Evolutionary conservation across 2,797 vertebrate species (phyloP).

Genomic region (Rhinella marina): DNA sequence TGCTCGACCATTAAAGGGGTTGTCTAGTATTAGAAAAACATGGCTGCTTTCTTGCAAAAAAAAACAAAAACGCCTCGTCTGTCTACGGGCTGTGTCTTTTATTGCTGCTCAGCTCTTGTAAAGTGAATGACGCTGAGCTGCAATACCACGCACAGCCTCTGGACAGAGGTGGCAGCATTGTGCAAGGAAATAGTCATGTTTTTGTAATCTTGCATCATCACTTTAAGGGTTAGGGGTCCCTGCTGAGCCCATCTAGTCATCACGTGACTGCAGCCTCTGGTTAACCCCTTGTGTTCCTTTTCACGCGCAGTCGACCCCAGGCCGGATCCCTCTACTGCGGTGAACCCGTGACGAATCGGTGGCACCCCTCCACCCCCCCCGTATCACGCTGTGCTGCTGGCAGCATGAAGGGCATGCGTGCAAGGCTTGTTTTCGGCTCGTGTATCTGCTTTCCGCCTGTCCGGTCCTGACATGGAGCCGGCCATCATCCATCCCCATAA

Average conservation of each 20-base stretch:
- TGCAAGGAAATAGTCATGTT: no score
- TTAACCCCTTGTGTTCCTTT: background rate
- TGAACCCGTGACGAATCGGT: slow-evolving; percentile 4
- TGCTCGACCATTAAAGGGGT: background rate
- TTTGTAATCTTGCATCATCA: no score
- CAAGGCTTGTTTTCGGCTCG: slow-evolving; percentile 76
- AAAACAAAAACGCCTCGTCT: no score
- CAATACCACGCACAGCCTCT: no score
- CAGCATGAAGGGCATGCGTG: slow-evolving; percentile 69
- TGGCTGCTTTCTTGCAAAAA: no score
- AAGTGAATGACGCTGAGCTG: no score
- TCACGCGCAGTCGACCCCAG: no score
- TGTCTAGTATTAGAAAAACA: no score
- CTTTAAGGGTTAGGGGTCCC: background rate
- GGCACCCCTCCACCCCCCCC: background rate
- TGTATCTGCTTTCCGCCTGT: slow-evolving; percentile 82
- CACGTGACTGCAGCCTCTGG: background rate
- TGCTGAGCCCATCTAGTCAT: background rate
- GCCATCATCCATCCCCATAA: slow-evolving; percentile 78
- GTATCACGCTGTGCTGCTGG: slow-evolving; percentile 64
- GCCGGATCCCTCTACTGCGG: background rate
- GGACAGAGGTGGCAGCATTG: no score
- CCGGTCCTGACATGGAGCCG: slow-evolving; percentile 71
- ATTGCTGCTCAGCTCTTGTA: no score
- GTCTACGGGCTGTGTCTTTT: no score